A percentile compares a stretch with the other conserved stretches of the same genome.
Evolutionary conservation across 2,888 invertebrate genomes (phyloP).

Genomic region (Neoscelio sp.): DNA sequence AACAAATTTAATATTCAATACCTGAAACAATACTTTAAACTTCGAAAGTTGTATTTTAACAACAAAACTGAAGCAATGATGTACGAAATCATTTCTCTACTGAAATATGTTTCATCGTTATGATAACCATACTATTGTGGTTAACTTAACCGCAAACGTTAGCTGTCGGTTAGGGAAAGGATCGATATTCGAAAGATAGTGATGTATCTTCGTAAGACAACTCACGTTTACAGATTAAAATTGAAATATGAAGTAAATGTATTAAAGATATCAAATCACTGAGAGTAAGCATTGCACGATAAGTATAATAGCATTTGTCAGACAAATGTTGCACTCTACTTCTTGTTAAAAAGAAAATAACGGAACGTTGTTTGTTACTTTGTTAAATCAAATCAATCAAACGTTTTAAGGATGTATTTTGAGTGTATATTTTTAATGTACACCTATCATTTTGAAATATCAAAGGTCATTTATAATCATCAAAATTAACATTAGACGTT

Average conservation of each 20-base stretch:
- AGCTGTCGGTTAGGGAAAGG: conserved; percentile 35
- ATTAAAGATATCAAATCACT: conserved; percentile 15
- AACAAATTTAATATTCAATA: too few species aligned
- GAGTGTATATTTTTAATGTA: too few species aligned
- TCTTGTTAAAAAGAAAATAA: too few species aligned
- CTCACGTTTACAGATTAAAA: conserved; percentile 27
- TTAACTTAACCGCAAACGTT: conserved; percentile 44
- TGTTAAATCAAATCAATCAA: too few species aligned
- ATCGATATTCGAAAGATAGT: conserved; percentile 51
- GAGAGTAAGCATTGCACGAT: background rate
- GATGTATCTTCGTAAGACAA: conserved; percentile 29
- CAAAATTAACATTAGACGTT: too few species aligned
- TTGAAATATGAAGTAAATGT: conserved; percentile 18
- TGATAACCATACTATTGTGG: conserved; percentile 32
- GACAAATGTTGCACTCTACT: background rate
- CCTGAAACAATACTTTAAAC: too few species aligned
- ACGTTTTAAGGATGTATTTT: too few species aligned
- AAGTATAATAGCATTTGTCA: background rate
- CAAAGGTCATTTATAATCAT: too few species aligned
- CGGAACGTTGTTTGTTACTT: too few species aligned
- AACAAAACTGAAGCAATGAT: conserved; percentile 9
- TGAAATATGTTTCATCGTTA: conserved; percentile 20
- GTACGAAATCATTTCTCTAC: conserved; percentile 18
- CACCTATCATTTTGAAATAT: too few species aligned
- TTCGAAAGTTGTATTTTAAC: background rate